These are phyloP conservation scores for Phocides pigmalion DNA, from an alignment of 1,140 invertebrate species.

Conservation along the genomic window DNA sequence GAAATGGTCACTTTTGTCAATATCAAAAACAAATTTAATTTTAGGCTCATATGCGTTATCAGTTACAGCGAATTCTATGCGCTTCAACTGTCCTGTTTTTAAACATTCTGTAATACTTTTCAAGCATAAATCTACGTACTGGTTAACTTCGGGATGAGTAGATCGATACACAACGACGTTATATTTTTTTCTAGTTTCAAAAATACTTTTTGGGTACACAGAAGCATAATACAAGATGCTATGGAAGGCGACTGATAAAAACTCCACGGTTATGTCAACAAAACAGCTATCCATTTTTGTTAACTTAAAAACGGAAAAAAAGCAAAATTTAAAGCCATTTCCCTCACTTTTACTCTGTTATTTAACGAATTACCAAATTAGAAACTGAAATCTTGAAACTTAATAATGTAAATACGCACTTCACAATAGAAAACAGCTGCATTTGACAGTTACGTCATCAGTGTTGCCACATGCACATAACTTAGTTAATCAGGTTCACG, in stretches of 20 bases:
- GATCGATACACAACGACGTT: slow-evolving; percentile 83
- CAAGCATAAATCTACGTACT: slow-evolving; percentile 85
- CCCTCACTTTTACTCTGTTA: too few relatives aligned
- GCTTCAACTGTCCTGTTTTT: slow-evolving; percentile 69
- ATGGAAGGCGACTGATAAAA: slow-evolving; percentile 85
- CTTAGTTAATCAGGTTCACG: too few relatives aligned
- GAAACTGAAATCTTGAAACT: too few relatives aligned
- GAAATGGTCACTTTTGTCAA: slow-evolving; percentile 57
- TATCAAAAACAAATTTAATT: slow-evolving; percentile 85
- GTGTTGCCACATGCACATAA: too few relatives aligned
- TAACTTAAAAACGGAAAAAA: too few relatives aligned
- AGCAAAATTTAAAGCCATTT: too few relatives aligned
- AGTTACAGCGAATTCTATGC: slow-evolving; percentile 79
- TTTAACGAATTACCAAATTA: too few relatives aligned
- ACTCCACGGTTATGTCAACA: slow-evolving; percentile 80
- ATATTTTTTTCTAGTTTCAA: slow-evolving; percentile 85
- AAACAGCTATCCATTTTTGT: slow-evolving; percentile 66
- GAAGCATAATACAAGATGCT: slow-evolving; percentile 83
- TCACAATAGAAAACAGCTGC: too few relatives aligned
- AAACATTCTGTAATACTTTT: slow-evolving; percentile 74
- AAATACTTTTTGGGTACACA: slow-evolving; percentile 85
- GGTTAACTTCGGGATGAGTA: slow-evolving; percentile 85
- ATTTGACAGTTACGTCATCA: too few relatives aligned
- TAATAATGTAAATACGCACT: too few relatives aligned
- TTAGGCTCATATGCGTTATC: slow-evolving; percentile 59